A percentile compares a stretch with the other conserved stretches of the same genome.
Conservation (phyloP, 2,113 vertebrate genomes). For the Coturnix japonica region DNA sequence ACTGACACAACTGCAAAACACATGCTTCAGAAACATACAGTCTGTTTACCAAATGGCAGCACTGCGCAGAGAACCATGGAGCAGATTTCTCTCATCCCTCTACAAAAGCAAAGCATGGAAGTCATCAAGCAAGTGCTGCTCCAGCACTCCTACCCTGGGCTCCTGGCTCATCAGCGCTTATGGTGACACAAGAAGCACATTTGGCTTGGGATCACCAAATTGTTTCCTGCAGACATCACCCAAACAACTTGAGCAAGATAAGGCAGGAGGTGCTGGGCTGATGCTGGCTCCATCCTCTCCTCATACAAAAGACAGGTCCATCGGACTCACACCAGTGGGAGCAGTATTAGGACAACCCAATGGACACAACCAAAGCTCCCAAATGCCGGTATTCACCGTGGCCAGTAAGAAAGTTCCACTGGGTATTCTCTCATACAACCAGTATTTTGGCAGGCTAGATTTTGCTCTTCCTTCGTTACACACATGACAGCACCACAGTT, state of each 20-base stretch:
- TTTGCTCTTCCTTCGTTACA: neutral
- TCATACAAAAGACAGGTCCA: neutral
- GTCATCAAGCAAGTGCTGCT: neutral
- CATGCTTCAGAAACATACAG: fast-evolving
- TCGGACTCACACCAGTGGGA: neutral
- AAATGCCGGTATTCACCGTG: neutral
- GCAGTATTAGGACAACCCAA: neutral
- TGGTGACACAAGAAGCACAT: neutral
- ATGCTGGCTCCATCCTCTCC: neutral
- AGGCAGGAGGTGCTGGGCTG: neutral
- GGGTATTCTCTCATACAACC: fast-evolving
- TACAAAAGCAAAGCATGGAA: neutral
- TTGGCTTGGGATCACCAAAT: neutral
- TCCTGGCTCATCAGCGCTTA: neutral
- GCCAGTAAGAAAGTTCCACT: neutral
- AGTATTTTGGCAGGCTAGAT: neutral
- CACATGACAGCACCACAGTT: neutral
- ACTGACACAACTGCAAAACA: neutral
- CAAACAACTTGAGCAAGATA: neutral
- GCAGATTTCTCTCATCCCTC: conserved; percentile 5
- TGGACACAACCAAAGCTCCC: neutral
- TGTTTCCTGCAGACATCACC: neutral
- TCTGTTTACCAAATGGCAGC: conserved; percentile 33
- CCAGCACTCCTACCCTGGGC: neutral
- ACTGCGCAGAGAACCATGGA: neutral